Percentiles rank a stretch among this genome's conserved stretches.
Conservation (phyloP, 2,888 invertebrate genomes). For the Dioctria linearis region DNA sequence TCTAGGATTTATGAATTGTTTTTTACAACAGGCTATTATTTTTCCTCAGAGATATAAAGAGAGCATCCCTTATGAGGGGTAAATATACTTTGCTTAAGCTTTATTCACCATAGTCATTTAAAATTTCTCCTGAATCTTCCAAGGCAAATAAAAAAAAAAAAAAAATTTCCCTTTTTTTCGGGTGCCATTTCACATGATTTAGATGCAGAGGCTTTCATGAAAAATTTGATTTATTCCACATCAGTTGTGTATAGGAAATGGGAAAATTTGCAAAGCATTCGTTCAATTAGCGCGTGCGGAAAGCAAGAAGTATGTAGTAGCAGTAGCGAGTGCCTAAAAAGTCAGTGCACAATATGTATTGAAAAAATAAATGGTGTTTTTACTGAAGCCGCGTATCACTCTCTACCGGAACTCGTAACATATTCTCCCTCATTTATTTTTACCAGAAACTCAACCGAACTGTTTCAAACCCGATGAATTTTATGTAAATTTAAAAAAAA, state of each 20-base stretch:
- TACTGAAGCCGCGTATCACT: neutral
- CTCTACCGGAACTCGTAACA: neutral
- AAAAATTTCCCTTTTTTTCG: neutral
- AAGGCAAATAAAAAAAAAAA: slow-evolving; percentile 19
- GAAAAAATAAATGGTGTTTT: slow-evolving; percentile 26
- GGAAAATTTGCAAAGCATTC: slow-evolving; percentile 26
- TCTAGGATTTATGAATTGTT: neutral
- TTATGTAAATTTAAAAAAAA: slow-evolving; percentile 25
- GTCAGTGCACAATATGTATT: neutral
- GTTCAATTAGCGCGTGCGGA: slow-evolving; percentile 27
- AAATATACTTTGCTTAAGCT: neutral
- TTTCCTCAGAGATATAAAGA: neutral
- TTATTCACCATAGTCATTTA: neutral
- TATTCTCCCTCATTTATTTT: neutral
- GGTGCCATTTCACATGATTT: slow-evolving; percentile 28
- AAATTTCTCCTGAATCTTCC: neutral
- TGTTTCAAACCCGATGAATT: slow-evolving; percentile 19
- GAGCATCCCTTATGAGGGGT: neutral
- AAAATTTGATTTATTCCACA: slow-evolving; percentile 29
- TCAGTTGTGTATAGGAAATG: slow-evolving; percentile 8
- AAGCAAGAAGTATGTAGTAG: neutral
- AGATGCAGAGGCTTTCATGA: slow-evolving; percentile 16
- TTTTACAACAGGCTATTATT: neutral
- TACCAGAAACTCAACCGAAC: neutral
- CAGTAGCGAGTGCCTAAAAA: neutral